These are phyloP conservation scores for Pseudobourletiella spinata DNA, from an alignment of 1,140 invertebrate genomes.

Conservation along the genomic window DNA sequence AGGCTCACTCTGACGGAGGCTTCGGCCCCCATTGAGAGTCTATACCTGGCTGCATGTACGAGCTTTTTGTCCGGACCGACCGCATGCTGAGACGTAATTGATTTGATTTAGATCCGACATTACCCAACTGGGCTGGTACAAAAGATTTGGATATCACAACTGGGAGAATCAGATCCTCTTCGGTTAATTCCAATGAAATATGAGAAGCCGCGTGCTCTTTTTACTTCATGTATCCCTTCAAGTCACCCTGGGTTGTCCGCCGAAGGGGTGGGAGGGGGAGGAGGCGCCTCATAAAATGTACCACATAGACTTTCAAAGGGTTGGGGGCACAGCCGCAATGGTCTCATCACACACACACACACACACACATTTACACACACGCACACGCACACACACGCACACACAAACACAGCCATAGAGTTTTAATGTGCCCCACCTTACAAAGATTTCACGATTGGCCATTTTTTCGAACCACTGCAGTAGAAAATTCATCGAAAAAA, in stretches of 20 bases:
- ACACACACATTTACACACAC: neutral
- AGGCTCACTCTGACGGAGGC: too few relatives aligned
- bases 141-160: slow-evolving; percentile 33
- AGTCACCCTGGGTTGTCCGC: neutral
- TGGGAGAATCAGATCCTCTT: slow-evolving; percentile 29
- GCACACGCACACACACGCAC: too few relatives aligned
- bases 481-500: too few relatives aligned
- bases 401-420: too few relatives aligned
- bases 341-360: too few relatives aligned
- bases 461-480: too few relatives aligned
- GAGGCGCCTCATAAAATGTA: too few relatives aligned
- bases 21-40: slow-evolving; percentile 17
- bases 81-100: slow-evolving; percentile 36
- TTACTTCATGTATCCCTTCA: neutral
- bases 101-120: slow-evolving; percentile 38
- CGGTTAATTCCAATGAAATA: slow-evolving; percentile 33
- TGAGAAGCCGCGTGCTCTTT: slow-evolving; percentile 12
- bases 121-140: slow-evolving; percentile 34
- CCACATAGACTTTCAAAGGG: too few relatives aligned
- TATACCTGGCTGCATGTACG: slow-evolving; percentile 30
- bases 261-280: too few relatives aligned
- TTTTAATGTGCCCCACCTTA: too few relatives aligned
- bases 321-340: too few relatives aligned
- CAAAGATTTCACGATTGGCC: too few relatives aligned
- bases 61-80: slow-evolving; percentile 31